Conservation (phyloP, 2,888 invertebrate genomes). For the Carterocephalus palaemon region DNA sequence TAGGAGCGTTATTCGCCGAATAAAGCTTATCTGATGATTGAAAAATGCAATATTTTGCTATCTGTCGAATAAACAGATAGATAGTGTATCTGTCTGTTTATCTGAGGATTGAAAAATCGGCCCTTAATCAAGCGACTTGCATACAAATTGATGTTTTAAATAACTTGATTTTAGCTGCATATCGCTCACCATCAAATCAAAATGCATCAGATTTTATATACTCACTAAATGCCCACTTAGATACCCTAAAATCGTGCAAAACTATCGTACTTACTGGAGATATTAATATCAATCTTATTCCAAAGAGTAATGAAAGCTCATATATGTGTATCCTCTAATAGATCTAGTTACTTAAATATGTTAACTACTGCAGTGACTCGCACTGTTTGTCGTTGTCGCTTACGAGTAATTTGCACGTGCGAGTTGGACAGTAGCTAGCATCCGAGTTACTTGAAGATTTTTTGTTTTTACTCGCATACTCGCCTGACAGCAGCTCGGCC, state of each 20-base stretch:
- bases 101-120: neutral
- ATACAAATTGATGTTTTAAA: constrained; percentile 3
- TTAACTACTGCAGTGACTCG: too few relatives aligned
- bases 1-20: neutral
- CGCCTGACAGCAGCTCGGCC: too few relatives aligned
- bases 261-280: constrained; percentile 6
- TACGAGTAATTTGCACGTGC: too few relatives aligned
- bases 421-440: too few relatives aligned
- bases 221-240: neutral
- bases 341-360: neutral
- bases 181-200: constrained; percentile 5
- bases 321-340: neutral
- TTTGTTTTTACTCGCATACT: too few relatives aligned
- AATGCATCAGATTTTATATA: neutral
- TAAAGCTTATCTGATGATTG: neutral
- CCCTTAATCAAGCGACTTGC: constrained; percentile 2
- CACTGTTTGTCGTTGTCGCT: too few relatives aligned
- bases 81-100: too few relatives aligned
- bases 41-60: too few relatives aligned
- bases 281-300: constrained; percentile 3
- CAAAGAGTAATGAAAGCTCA: neutral
- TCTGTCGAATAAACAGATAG: too few relatives aligned
- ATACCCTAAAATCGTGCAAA: neutral
- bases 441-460: too few relatives aligned
- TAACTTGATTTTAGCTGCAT: neutral